phyloP scores from a whole-genome alignment of 2,113 vertebrate species.

The Peromyscus leucopus region DNA sequence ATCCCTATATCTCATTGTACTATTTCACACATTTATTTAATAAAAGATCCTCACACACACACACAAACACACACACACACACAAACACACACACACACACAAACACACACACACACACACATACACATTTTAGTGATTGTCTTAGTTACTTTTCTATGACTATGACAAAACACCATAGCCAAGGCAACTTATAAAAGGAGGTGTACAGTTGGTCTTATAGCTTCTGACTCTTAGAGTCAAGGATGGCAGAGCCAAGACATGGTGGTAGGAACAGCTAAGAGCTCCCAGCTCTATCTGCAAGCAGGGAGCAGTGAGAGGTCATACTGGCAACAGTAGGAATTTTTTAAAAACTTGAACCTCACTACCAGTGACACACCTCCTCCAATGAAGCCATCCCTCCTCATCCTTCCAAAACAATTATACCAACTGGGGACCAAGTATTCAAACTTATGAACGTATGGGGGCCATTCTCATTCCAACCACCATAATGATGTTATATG shows the following conservation, averaged over 20 bases:
- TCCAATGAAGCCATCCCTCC: background rate
- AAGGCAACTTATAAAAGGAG: background rate
- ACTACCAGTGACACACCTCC: background rate
- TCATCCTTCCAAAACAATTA: background rate
- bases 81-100: background rate
- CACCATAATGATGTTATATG: background rate
- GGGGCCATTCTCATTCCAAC: background rate
- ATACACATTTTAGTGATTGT: background rate
- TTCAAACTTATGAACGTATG: background rate
- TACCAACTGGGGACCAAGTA: background rate
- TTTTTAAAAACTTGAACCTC: background rate
- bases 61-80: background rate
- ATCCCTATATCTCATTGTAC: background rate
- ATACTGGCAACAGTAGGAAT: background rate
- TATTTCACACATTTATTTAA: background rate
- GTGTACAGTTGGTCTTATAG: background rate
- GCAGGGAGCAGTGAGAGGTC: background rate
- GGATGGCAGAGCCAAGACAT: background rate
- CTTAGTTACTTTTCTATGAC: background rate
- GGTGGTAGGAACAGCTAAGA: background rate
- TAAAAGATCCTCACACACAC: background rate
- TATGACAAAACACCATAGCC: background rate
- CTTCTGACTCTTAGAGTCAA: background rate
- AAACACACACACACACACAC: background rate
- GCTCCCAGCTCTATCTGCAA: background rate